phyloP scores from a whole-genome alignment of 2,113 vertebrate species.

The Callospermophilus lateralis region DNA sequence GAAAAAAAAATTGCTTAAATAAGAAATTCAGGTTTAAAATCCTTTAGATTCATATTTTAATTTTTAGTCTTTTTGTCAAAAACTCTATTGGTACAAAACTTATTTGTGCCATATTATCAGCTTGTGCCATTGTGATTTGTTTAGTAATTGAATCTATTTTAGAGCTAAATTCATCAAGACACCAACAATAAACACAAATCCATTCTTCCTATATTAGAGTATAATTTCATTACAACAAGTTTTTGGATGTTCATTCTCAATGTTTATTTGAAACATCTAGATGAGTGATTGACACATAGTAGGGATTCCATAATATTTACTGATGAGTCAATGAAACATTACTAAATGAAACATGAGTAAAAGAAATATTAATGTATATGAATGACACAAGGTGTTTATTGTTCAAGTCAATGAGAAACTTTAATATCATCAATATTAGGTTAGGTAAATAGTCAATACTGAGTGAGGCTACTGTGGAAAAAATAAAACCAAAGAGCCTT shows the following conservation, averaged over 20 bases:
- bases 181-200: background rate
- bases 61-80: background rate
- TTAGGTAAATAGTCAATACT: background rate
- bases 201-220: background rate
- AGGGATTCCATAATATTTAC: background rate
- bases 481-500: background rate
- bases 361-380: background rate
- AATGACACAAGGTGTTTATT: background rate
- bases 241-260: background rate
- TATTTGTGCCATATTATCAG: background rate
- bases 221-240: background rate
- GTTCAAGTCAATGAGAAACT: background rate
- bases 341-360: background rate
- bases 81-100: background rate
- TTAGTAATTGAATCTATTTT: background rate
- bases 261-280: background rate
- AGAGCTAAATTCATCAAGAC: background rate
- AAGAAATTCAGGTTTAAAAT: background rate
- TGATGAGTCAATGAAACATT: background rate
- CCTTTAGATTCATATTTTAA: background rate
- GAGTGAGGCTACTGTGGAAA: background rate
- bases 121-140: background rate
- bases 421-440: background rate
- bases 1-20: background rate
- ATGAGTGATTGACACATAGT: background rate